Percentiles rank a stretch among this genome's conserved stretches.
Conservation (phyloP, 2,888 invertebrate genomes). For the Drosophila diplacantha region DNA sequence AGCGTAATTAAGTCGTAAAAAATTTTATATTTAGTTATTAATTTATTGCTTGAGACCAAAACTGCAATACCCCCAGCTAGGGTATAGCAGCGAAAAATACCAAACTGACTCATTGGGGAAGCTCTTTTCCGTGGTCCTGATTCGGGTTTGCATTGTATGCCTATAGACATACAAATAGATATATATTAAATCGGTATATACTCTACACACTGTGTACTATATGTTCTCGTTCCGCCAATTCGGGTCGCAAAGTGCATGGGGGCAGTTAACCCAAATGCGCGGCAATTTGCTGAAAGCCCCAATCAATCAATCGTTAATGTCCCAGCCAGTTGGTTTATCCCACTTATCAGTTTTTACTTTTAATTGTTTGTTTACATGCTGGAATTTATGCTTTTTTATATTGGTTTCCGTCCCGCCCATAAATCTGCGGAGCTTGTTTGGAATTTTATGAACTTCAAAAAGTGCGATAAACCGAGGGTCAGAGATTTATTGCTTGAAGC, state of each 20-base stretch:
- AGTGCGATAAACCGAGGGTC: conserved; percentile 11
- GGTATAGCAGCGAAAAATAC: background rate
- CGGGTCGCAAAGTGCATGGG: conserved; percentile 31
- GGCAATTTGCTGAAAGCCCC: conserved; percentile 16
- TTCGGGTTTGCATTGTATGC: conserved; percentile 8
- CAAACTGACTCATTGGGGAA: conserved; percentile 17
- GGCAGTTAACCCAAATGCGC: conserved; percentile 28
- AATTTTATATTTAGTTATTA: no score
- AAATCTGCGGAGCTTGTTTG: conserved; percentile 2
- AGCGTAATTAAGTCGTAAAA: no score
- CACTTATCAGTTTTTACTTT: conserved; percentile 26
- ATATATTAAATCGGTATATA: background rate
- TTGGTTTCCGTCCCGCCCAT: background rate
- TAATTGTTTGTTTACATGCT: conserved; percentile 22
- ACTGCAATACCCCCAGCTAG: background rate
- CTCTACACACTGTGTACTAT: background rate
- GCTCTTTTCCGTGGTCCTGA: conserved; percentile 4
- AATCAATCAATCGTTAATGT: conserved; percentile 38
- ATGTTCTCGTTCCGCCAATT: background rate
- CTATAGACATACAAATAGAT: background rate
- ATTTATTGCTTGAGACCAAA: background rate
- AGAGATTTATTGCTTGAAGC: background rate
- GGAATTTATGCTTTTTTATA: conserved; percentile 9
- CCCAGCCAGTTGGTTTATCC: conserved; percentile 30
- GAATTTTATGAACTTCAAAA: conserved; percentile 12